Evolutionary conservation across 2,888 invertebrate genomes (phyloP).

Genomic region (Eupithecia tripunctaria): DNA sequence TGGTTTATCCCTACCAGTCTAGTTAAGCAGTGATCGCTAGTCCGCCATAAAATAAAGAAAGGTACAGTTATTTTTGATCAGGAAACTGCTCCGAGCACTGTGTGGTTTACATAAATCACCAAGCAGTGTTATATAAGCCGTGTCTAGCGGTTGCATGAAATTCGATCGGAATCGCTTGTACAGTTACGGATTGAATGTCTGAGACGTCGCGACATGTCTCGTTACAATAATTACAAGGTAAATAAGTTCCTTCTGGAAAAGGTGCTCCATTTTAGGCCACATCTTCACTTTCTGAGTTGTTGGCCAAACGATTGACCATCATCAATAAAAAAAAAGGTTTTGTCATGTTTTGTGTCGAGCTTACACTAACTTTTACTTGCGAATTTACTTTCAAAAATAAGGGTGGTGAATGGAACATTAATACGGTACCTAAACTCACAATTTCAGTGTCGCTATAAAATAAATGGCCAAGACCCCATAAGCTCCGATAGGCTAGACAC

Average conservation of each 20-base stretch:
- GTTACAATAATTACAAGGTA: too few relatives aligned
- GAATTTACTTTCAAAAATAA: background rate
- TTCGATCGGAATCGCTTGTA: slow-evolving; percentile 57
- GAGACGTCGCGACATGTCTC: slow-evolving; percentile 11
- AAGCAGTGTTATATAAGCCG: background rate
- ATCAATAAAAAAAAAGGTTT: too few relatives aligned
- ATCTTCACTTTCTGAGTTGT: too few relatives aligned
- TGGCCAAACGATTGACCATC: too few relatives aligned
- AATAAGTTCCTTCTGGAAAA: too few relatives aligned
- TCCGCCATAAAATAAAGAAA: background rate
- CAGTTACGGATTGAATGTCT: slow-evolving; percentile 53
- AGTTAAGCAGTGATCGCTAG: too few relatives aligned
- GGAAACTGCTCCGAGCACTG: background rate
- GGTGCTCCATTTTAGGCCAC: too few relatives aligned
- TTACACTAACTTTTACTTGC: background rate
- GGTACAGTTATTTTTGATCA: background rate
- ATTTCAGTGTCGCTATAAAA: background rate
- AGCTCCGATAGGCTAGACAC: background rate
- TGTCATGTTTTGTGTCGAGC: background rate
- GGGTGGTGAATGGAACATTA: background rate
- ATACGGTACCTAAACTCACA: background rate
- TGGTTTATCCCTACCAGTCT: too few relatives aligned
- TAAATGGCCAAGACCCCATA: background rate
- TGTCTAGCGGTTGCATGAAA: slow-evolving; percentile 50
- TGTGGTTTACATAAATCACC: background rate